phyloP scores from a whole-genome alignment of 2,113 vertebrate genomes.

The Oreochromis aureus region DNA sequence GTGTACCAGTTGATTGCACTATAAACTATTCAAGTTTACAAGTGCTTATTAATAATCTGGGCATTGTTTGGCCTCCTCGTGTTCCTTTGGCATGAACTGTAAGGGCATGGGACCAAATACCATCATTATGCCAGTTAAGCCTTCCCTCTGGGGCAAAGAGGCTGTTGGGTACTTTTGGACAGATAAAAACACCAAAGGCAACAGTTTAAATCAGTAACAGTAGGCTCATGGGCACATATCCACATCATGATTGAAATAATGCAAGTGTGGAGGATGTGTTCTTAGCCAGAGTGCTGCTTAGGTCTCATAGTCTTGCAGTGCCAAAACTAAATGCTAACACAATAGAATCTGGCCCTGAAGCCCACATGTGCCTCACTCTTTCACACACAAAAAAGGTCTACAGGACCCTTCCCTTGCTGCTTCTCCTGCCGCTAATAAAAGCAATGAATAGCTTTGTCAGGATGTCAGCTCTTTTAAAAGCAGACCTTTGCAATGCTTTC shows the following conservation, averaged over 20 bases:
- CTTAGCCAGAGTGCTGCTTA: background rate
- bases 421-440: conserved; percentile 38
- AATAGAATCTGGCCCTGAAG: conserved; percentile 29
- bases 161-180: conserved; percentile 5
- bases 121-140: conserved; percentile 43
- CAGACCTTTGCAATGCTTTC: conserved; percentile 45
- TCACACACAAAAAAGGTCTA: conserved; percentile 17
- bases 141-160: background rate
- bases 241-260: conserved; percentile 22
- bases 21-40: conserved; percentile 24
- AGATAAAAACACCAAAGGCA: conserved; percentile 29
- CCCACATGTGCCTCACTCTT: conserved; percentile 17
- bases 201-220: conserved; percentile 27
- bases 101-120: conserved; percentile 45
- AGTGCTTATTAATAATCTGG: conserved; percentile 48
- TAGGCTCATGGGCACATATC: background rate
- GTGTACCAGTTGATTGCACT: conserved; percentile 13
- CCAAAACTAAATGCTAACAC: conserved; percentile 19
- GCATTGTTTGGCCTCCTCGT: conserved; percentile 38
- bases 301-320: background rate
- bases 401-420: conserved; percentile 12
- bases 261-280: background rate
- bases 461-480: conserved; percentile 43
- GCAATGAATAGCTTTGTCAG: conserved; percentile 44
- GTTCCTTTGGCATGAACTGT: conserved; percentile 36